Base-by-base conservation (phyloP, 2,113 vertebrate genomes). In the Vireo altiloquus region DNA sequence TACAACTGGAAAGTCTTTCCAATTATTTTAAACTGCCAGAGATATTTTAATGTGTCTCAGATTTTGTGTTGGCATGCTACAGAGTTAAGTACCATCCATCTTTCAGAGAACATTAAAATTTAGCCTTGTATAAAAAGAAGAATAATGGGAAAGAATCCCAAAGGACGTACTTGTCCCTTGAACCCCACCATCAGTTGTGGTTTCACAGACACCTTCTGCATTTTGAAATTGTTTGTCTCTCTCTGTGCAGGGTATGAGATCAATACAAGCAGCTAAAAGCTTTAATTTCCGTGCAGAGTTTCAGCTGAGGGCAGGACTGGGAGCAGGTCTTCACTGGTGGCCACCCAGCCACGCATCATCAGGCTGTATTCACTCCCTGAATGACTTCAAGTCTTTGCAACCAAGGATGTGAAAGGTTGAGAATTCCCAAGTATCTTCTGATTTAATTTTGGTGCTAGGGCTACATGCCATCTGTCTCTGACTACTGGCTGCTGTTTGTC, bases 11-110 rank as follows among this genome's bases (percentile, higher is more conserved):
- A 96, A 87, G 72, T 24, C 77, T 71, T 94, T 87, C 52, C 87
- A 94, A 82, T 72, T 89, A 89, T 95, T 95, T 87, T 75, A 49
- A 90, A 78, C 89, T 90, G 83, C 39, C 80, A 92, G 80, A 90
- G 76, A 91, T 4, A 0, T 78, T 94, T 93, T 94, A 91, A 87
- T 75, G 20, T 47, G 64, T 86, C 86, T 93, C 80, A 93, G 80
- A 87, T 97, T 95, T 93, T 92, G 60, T 56, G 44, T 13, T 91
- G 86, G 86, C 35, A 47, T 90, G 54, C 72, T 63, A 63, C 50
- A 71, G 54, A 94, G 40, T 61, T 70, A 90, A 87, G 82, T 89
- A 60, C 83, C 80, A 92, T 94, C 52, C 44, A 40, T 90, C 52
- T 90, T 94, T 71, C 31, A 49, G 82, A 68, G 60, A 81, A 63